Percentiles rank a stretch among this genome's conserved stretches.
Evolutionary conservation across 2,888 invertebrate species (phyloP).

Genomic region (Spisula solida): DNA sequence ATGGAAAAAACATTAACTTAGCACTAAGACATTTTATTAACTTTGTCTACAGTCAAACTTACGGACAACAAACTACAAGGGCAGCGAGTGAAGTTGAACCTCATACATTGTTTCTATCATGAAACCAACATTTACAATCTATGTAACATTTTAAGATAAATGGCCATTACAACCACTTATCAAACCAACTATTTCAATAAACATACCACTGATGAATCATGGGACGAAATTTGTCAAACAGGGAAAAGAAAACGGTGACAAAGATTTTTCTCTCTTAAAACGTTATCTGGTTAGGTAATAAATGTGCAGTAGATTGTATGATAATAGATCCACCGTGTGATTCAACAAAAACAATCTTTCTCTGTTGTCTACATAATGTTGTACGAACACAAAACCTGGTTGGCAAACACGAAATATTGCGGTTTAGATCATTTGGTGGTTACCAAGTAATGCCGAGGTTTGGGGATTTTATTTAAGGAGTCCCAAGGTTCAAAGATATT

Average conservation of each 20-base stretch:
- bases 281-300: neutral
- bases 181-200: constrained; percentile 1
- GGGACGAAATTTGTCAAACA: neutral
- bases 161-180: neutral
- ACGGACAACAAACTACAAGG: too few relatives aligned
- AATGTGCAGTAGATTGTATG: neutral
- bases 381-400: neutral
- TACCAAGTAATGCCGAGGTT: neutral
- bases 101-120: too few relatives aligned
- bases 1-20: too few relatives aligned
- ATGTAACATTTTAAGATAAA: neutral
- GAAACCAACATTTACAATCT: too few relatives aligned
- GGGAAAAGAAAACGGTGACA: neutral
- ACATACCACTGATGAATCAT: constrained; percentile 16
- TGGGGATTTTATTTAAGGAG: too few relatives aligned
- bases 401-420: neutral
- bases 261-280: neutral
- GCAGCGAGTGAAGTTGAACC: too few relatives aligned
- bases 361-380: neutral
- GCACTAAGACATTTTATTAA: too few relatives aligned
- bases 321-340: neutral
- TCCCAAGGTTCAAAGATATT: too few relatives aligned
- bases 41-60: too few relatives aligned
- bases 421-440: neutral
- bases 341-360: neutral